These are phyloP conservation scores for Ageneiosus marmoratus DNA, from an alignment of 2,113 vertebrate genomes.

Conservation along the genomic window DNA sequence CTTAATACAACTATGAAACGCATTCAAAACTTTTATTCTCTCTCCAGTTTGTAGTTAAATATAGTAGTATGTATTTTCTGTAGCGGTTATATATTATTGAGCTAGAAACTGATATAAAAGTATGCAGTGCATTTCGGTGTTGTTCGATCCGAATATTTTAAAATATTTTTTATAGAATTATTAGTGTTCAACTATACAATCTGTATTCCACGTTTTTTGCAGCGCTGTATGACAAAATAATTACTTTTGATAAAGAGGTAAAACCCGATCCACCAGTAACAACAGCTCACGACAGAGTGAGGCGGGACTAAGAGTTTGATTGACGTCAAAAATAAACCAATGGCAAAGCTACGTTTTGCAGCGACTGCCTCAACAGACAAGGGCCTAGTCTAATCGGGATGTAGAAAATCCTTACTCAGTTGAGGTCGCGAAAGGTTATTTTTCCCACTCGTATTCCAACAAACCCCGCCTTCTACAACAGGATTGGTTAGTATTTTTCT, in stretches of 20 bases:
- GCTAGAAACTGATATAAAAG: no score
- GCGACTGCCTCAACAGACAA: constrained; percentile 12
- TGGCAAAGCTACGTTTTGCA: neutral
- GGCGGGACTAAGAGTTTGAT: constrained; percentile 44
- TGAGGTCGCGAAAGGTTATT: constrained; percentile 50
- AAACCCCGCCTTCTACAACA: neutral
- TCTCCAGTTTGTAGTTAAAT: neutral
- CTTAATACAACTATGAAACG: constrained; percentile 10
- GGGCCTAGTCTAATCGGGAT: constrained; percentile 36
- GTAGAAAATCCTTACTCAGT: constrained; percentile 43
- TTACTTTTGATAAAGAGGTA: neutral
- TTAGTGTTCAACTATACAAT: neutral
- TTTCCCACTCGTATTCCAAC: constrained; percentile 14
- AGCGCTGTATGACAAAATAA: neutral
- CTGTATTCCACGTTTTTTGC: neutral
- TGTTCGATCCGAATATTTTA: neutral
- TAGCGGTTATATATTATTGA: neutral
- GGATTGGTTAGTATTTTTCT: neutral
- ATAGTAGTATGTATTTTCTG: neutral
- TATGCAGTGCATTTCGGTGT: neutral
- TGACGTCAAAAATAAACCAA: constrained; percentile 39
- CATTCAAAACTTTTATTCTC: neutral
- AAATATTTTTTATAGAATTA: neutral
- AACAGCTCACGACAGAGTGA: neutral
- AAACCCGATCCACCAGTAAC: neutral